phyloP scores from a whole-genome alignment of 2,797 vertebrate species.

The Gila robusta region DNA sequence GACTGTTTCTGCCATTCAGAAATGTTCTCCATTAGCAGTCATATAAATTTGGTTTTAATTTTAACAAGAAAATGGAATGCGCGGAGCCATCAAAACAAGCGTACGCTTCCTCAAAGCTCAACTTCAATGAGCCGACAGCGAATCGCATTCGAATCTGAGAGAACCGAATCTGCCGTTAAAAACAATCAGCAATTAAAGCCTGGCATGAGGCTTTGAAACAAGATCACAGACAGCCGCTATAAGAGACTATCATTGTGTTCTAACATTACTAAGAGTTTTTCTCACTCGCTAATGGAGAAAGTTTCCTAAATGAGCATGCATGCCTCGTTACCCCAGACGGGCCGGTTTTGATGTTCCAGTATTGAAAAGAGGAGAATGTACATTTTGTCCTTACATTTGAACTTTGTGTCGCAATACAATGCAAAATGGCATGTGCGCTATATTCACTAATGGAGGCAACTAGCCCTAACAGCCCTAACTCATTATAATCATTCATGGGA shows the following conservation, averaged over 20 bases:
- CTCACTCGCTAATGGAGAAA: constrained; percentile 43
- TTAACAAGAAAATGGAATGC: constrained; percentile 40
- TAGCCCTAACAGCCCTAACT: constrained; percentile 10
- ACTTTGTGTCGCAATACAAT: constrained; percentile 49
- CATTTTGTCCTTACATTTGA: constrained; percentile 52
- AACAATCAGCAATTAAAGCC: constrained; percentile 51
- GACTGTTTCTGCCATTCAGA: constrained; percentile 24
- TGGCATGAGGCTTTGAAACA: constrained; percentile 57
- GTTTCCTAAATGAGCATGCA: constrained; percentile 50
- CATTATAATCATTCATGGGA: constrained; percentile 42
- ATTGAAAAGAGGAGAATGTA: constrained; percentile 49
- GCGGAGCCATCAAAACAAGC: constrained; percentile 32
- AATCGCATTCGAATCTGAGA: constrained; percentile 6
- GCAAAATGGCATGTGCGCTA: constrained; percentile 18
- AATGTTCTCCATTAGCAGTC: constrained; percentile 44
- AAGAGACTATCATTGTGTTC: constrained; percentile 49
- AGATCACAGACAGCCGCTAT: constrained; percentile 55
- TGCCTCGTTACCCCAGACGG: constrained; percentile 53
- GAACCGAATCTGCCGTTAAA: constrained; percentile 47
- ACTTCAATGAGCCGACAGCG: constrained; percentile 43
- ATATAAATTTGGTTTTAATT: constrained; percentile 44
- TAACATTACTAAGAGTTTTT: constrained; percentile 45
- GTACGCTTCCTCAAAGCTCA: background rate
- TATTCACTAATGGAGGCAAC: constrained; percentile 35
- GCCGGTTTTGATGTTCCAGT: constrained; percentile 39